These are phyloP conservation scores for Eleginops maclovinus DNA, from an alignment of 2,113 vertebrate species.

Conservation along the genomic window DNA sequence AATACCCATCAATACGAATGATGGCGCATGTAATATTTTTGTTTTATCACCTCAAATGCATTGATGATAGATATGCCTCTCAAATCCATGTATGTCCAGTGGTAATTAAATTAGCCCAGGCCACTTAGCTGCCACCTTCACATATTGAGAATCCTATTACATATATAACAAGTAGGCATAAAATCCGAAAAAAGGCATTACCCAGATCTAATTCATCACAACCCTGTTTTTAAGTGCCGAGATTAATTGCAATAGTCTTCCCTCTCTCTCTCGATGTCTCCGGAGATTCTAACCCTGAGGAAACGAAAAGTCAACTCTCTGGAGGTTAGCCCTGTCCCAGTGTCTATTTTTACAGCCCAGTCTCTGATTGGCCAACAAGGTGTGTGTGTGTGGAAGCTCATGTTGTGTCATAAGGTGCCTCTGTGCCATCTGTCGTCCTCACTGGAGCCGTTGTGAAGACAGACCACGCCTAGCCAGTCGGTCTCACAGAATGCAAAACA, in stretches of 20 bases:
- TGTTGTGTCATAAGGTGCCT: slow-evolving; percentile 79
- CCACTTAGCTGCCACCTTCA: slow-evolving; percentile 23
- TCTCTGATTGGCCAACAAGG: slow-evolving; percentile 75
- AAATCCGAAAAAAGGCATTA: slow-evolving; percentile 36
- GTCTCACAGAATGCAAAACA: slow-evolving; percentile 65
- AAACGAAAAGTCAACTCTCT: slow-evolving; percentile 67
- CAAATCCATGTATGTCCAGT: slow-evolving; percentile 29
- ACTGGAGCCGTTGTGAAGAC: slow-evolving; percentile 63
- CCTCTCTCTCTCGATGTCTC: slow-evolving; percentile 47
- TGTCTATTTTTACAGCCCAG: slow-evolving; percentile 77
- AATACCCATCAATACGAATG: slow-evolving; percentile 1
- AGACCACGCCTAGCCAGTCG: slow-evolving; percentile 66
- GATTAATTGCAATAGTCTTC: slow-evolving; percentile 42
- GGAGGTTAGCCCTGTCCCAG: slow-evolving; percentile 65
- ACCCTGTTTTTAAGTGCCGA: slow-evolving; percentile 34
- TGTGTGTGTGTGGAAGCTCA: slow-evolving; percentile 68
- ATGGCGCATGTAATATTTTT: neutral
- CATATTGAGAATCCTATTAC: neutral
- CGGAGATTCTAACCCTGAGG: slow-evolving; percentile 61
- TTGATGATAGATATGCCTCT: slow-evolving; percentile 10
- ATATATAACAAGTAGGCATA: slow-evolving; percentile 41
- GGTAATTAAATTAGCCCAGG: slow-evolving; percentile 28
- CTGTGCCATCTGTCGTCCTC: slow-evolving; percentile 82
- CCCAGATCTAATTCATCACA: slow-evolving; percentile 27
- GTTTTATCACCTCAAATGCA: neutral